Conservation (phyloP, 2,113 vertebrate species). For the Anolis carolinensis region DNA sequence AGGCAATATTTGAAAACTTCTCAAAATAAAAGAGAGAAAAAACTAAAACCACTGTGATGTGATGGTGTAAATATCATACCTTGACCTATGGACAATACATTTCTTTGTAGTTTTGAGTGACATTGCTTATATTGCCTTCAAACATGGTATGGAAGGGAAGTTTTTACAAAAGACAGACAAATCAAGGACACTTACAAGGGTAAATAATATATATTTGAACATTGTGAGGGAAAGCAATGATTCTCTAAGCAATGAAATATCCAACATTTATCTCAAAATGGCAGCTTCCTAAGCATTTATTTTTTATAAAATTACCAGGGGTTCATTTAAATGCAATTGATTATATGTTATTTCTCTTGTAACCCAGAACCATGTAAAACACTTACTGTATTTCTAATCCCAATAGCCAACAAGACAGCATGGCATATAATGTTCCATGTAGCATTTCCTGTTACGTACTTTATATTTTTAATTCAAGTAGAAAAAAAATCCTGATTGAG, state of each 20-base stretch:
- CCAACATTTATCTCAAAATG: background rate
- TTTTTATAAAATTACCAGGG: background rate
- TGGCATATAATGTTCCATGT: background rate
- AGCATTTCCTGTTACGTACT: background rate
- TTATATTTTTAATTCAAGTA: conserved; percentile 1
- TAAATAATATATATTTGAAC: background rate
- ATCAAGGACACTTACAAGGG: background rate
- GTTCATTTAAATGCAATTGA: background rate
- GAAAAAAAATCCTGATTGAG: background rate
- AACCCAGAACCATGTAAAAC: background rate
- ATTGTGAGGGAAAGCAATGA: background rate
- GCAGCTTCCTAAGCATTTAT: background rate
- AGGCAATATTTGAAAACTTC: background rate
- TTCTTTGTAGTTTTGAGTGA: background rate
- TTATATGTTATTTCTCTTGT: background rate
- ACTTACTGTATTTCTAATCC: background rate
- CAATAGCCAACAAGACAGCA: background rate
- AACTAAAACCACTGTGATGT: background rate
- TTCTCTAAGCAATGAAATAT: background rate
- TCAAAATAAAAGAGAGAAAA: background rate
- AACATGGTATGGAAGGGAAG: background rate
- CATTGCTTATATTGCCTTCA: background rate
- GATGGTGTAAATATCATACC: background rate
- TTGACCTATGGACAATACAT: background rate
- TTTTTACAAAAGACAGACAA: background rate